Evolutionary conservation across 2,888 invertebrate species (phyloP).

Genomic region (Tiliacea aurago): DNA sequence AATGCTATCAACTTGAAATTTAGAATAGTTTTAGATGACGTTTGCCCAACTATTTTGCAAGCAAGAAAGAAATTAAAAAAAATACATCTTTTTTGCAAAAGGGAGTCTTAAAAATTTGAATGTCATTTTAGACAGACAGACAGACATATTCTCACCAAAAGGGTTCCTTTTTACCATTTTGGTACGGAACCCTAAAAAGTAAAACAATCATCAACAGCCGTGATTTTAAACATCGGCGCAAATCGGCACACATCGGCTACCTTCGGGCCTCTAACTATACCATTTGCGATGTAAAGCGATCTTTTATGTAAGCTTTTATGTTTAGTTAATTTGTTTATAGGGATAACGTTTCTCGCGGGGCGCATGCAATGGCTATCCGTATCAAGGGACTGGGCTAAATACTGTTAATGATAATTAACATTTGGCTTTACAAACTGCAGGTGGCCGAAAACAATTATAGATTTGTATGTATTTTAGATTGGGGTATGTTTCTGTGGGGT

Average conservation of each 20-base stretch:
- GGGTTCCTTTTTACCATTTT: too few species aligned
- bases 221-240: conserved; percentile 55
- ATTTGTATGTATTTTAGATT: conserved; percentile 51
- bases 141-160: too few species aligned
- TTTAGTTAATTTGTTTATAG: conserved; percentile 74
- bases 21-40: too few species aligned
- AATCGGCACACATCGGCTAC: conserved; percentile 45
- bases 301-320: conserved; percentile 65
- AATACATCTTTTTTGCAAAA: too few species aligned
- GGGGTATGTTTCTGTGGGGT: conserved; percentile 32
- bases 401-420: conserved; percentile 61
- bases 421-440: conserved; percentile 44
- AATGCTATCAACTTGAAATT: too few species aligned
- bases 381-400: conserved; percentile 52
- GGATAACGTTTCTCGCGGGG: conserved; percentile 61
- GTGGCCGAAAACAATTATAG: conserved; percentile 54
- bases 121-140: too few species aligned
- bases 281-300: conserved; percentile 53
- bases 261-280: conserved; percentile 48
- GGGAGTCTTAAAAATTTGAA: too few species aligned
- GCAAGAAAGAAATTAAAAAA: too few species aligned
- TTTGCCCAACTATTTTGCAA: too few species aligned
- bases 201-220: conserved; percentile 13
- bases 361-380: conserved; percentile 32
- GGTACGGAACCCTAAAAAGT: too few species aligned